phyloP scores from a whole-genome alignment of 2,888 invertebrate genomes.

The Phytoseiulus persimilis region DNA sequence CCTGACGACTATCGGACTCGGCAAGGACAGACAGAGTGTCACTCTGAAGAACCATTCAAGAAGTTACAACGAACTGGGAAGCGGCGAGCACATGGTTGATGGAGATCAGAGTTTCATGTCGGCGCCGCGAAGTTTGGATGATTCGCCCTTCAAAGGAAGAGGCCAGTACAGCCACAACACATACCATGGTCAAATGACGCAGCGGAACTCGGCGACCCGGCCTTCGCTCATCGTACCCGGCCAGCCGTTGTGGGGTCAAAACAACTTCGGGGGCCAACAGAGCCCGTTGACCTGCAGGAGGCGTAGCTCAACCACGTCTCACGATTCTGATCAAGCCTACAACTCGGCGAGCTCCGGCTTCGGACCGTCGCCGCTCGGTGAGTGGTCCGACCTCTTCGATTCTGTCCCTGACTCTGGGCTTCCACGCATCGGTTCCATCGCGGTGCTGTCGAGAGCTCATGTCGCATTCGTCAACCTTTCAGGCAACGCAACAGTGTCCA shows the following conservation, averaged over 20 bases:
- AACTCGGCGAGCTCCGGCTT: slow-evolving; percentile 44
- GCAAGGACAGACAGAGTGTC: slow-evolving; percentile 25
- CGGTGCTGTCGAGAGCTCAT: too few species aligned
- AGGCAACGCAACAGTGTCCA: slow-evolving; percentile 23
- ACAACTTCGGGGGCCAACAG: background rate
- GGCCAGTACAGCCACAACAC: slow-evolving; percentile 61
- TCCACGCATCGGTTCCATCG: too few species aligned
- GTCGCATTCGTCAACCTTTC: too few species aligned
- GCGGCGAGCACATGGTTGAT: slow-evolving; percentile 33
- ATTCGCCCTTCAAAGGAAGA: background rate
- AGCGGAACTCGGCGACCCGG: slow-evolving; percentile 48
- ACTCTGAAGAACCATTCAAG: slow-evolving; percentile 31
- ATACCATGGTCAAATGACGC: slow-evolving; percentile 75
- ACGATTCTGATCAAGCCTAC: slow-evolving; percentile 50
- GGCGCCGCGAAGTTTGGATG: slow-evolving; percentile 7
- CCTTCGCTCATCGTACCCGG: background rate
- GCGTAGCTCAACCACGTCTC: slow-evolving; percentile 25
- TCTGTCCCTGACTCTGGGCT: too few species aligned
- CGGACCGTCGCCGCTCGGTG: slow-evolving; percentile 43
- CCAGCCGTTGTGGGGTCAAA: slow-evolving; percentile 12
- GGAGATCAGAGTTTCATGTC: slow-evolving; percentile 12
- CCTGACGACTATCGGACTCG: slow-evolving; percentile 8
- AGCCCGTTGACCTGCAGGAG: background rate
- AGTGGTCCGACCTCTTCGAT: too few species aligned
- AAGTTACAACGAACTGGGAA: slow-evolving; percentile 28